Conservation (phyloP, 2,113 vertebrate species). For the Melanerpes formicivorus region DNA sequence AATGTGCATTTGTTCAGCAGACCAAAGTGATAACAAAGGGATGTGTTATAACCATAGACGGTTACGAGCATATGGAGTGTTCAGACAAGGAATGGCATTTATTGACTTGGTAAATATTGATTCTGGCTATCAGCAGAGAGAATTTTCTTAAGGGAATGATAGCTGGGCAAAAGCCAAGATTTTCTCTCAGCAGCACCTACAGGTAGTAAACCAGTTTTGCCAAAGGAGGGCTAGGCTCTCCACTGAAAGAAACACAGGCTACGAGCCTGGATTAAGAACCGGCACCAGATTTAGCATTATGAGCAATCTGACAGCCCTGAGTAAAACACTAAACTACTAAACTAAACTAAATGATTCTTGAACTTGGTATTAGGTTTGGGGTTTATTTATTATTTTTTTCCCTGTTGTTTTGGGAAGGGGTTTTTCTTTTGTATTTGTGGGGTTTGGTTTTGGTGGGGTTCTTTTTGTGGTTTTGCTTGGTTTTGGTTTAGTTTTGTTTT, state of each 20-base stretch:
- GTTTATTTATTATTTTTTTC: too few species aligned
- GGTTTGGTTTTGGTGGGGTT: too few species aligned
- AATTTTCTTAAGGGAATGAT: constrained; percentile 6
- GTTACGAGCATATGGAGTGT: neutral
- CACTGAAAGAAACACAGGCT: neutral
- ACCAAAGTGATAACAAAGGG: constrained; percentile 28
- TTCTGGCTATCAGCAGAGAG: constrained; percentile 13
- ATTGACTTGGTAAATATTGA: constrained; percentile 54
- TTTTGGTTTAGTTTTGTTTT: too few species aligned
- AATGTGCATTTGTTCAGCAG: neutral
- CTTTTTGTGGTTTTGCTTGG: too few species aligned
- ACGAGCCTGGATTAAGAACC: neutral
- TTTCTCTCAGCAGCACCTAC: neutral
- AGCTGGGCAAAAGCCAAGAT: neutral
- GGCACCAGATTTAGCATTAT: neutral
- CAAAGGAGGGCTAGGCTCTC: neutral
- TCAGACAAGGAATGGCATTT: constrained; percentile 35
- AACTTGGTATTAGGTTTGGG: neutral
- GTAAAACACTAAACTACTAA: neutral
- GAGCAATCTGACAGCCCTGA: neutral
- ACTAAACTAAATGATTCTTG: neutral
- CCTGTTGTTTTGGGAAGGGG: too few species aligned
- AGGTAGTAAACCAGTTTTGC: neutral
- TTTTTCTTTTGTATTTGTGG: too few species aligned
- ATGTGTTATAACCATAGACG: neutral